Evolutionary conservation across 1,140 invertebrate genomes (phyloP), one percentile per base, ranked within the genome.

Genomic region (Ptiloglossa arizonensis): DNA sequence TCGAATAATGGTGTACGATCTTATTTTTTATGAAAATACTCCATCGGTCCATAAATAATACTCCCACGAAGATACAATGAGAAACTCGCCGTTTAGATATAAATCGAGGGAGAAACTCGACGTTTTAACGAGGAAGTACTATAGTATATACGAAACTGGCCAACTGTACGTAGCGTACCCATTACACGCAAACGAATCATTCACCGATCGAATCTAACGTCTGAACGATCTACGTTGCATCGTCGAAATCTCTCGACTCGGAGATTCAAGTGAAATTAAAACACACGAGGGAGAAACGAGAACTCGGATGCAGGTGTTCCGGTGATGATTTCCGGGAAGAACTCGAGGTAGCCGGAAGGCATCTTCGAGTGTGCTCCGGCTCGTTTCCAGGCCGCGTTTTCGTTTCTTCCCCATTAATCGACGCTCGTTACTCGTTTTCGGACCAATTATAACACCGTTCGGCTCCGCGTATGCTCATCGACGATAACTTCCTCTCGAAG

Each of bases 391-490:
- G 46, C 4, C 9, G 35, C 69, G 57, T 73, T 66, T 74, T 52
- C 70, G 66, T 74, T 54, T 32, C 41, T 13, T 3, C 41, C 19
- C 19, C 71, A 41, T 70, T 80, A 83, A 32, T 66, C 38, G 72
- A 13, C 24, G 60, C 62, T 29, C 64, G 41, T 48, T 27, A 67
- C 68, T 63, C 64, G 56, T 80, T 80, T 54, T 83, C 69, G 29
- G 38, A 60, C 56, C 27, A 67, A 83, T 81, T 83, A 69, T 32
- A 59, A 74, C 22, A 54, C 17, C 70, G 24, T 63, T 67, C 64
- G 19, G 17, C 15, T 22, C 17, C 22, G 13, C 17, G 29, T 46
- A 46, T 15, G 9, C 17, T n/a, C 24, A 15, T 44, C 48, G 59
- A 74, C 46, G 35, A 24, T 29, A 22, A 41, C 46, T 54, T 72